These are phyloP conservation scores for Alosa sapidissima DNA, from an alignment of 2,797 vertebrate species.

Conservation along the genomic window DNA sequence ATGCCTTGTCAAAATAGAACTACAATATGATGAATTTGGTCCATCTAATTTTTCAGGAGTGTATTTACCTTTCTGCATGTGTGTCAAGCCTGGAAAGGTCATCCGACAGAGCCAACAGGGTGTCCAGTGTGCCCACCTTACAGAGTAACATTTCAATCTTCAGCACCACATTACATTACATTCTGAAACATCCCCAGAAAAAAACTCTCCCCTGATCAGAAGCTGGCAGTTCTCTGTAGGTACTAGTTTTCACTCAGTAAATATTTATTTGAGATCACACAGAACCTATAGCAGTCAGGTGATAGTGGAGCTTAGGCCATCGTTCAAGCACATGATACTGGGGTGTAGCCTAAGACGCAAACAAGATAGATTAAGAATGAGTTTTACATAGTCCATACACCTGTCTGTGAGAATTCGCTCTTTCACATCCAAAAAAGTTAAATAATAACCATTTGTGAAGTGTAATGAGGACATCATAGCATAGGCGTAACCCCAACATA, in stretches of 20 bases:
- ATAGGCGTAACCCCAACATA: not conserved
- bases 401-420: not conserved
- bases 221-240: not conserved
- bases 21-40: not conserved
- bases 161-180: too few relatives aligned
- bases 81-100: conserved; percentile 88
- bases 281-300: conserved; percentile 51
- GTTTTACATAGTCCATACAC: not conserved
- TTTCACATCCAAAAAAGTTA: not conserved
- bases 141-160: not conserved
- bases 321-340: not conserved
- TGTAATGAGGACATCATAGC: not conserved
- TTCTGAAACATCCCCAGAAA: not conserved
- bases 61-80: conserved; percentile 87
- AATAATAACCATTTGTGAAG: not conserved
- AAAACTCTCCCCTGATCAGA: not conserved
- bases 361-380: not conserved
- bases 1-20: not conserved
- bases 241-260: conserved; percentile 12
- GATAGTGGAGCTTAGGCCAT: conserved; percentile 64
- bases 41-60: not conserved
- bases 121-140: conserved; percentile 93
- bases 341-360: not conserved
- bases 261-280: conserved; percentile 16
- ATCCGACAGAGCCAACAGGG: conserved; percentile 88